Conservation (phyloP, 2,888 invertebrate genomes). For the Synergus gifuensis region DNA sequence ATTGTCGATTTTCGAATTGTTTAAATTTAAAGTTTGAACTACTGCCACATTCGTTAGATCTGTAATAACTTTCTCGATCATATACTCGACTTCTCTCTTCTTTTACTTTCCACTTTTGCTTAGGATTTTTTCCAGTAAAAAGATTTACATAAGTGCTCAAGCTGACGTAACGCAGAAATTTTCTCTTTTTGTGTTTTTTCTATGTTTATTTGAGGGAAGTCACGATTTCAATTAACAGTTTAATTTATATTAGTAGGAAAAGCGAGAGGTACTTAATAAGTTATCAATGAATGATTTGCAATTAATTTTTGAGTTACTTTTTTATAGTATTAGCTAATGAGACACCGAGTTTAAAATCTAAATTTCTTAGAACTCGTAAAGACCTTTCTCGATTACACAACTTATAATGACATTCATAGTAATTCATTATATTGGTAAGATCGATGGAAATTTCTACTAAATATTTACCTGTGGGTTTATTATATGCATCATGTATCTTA, state of each 20-base stretch:
- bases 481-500: constrained; percentile 60
- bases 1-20: constrained; percentile 15
- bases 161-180: not conserved
- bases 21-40: constrained; percentile 3
- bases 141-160: not conserved
- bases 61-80: not conserved
- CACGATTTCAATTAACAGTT: not conserved
- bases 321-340: not conserved
- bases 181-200: not conserved
- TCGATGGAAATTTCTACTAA: constrained; percentile 25
- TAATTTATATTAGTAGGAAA: not conserved
- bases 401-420: constrained; percentile 37
- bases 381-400: constrained; percentile 36
- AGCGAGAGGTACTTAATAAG: constrained; percentile 23
- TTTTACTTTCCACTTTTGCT: not conserved
- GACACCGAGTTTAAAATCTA: constrained; percentile 9
- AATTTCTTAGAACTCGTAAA: constrained; percentile 9
- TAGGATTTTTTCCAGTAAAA: not conserved
- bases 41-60: constrained; percentile 20
- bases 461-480: constrained; percentile 39
- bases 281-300: not conserved
- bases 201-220: not conserved
- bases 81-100: constrained; percentile 15
- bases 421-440: constrained; percentile 12
- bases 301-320: not conserved